These are phyloP conservation scores for Argyrosomus regius DNA, from an alignment of 2,797 vertebrate species.

Conservation along the genomic window DNA sequence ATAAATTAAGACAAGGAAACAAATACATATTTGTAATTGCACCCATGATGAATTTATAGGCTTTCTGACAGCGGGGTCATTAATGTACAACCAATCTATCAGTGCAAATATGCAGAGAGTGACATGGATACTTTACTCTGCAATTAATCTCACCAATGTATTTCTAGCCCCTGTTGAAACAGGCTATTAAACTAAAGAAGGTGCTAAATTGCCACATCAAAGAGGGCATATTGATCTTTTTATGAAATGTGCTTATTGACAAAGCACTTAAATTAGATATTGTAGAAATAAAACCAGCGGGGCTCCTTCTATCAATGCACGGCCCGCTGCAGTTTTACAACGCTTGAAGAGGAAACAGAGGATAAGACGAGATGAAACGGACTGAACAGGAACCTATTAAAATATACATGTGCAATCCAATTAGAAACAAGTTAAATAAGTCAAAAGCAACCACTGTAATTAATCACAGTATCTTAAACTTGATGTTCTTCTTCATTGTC, in stretches of 20 bases:
- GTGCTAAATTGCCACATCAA: constrained; percentile 81
- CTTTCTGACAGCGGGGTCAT: constrained; percentile 71
- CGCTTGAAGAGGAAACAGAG: neutral
- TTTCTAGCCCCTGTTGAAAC: constrained; percentile 69
- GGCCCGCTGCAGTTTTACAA: constrained; percentile 22
- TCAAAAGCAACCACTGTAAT: neutral
- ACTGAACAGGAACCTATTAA: neutral
- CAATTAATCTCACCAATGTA: constrained; percentile 82
- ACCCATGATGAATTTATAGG: constrained; percentile 78
- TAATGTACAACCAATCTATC: constrained; percentile 84
- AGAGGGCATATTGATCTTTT: constrained; percentile 75
- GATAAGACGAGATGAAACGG: neutral
- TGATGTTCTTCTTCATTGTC: neutral
- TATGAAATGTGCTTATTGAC: constrained; percentile 85
- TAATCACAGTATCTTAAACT: neutral
- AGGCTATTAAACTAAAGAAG: constrained; percentile 77
- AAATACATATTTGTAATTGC: constrained; percentile 78
- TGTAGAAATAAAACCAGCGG: constrained; percentile 68
- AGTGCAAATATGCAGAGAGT: constrained; percentile 71
- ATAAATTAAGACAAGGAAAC: constrained; percentile 75
- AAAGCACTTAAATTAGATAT: constrained; percentile 80
- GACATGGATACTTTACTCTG: constrained; percentile 71
- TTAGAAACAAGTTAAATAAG: neutral
- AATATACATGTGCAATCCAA: constrained; percentile 5
- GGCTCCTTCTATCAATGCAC: constrained; percentile 37